Percentiles rank a stretch among this genome's conserved stretches.
These are phyloP conservation scores for Heteropelma amictum DNA, from an alignment of 2,888 invertebrate species.

Conservation along the genomic window DNA sequence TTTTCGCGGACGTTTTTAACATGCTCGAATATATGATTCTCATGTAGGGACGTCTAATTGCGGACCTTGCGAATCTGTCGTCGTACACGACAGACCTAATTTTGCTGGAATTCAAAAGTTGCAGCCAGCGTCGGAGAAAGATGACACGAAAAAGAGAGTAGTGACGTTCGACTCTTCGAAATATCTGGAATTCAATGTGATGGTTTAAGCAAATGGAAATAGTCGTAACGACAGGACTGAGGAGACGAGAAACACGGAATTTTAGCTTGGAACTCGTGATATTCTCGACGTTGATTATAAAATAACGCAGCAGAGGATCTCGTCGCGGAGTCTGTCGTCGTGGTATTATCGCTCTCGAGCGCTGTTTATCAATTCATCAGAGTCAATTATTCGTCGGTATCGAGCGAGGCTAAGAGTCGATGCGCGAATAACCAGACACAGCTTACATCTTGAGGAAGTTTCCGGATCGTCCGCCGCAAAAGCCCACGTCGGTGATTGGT, in stretches of 20 bases:
- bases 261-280: slow-evolving; percentile 13
- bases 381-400: slow-evolving; percentile 64
- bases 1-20: not conserved
- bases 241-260: slow-evolving; percentile 20
- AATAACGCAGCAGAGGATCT: not conserved
- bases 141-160: slow-evolving; percentile 1
- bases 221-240: slow-evolving; percentile 62
- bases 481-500: too few species aligned
- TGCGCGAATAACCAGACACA: too few species aligned
- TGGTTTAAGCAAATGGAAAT: slow-evolving; percentile 13
- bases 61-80: slow-evolving; percentile 8
- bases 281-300: not conserved
- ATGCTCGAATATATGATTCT: not conserved
- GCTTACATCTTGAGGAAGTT: too few species aligned
- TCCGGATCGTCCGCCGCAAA: too few species aligned
- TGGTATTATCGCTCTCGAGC: not conserved
- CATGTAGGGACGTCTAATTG: not conserved
- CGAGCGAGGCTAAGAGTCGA: not conserved
- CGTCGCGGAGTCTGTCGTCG: not conserved
- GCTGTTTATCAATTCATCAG: slow-evolving; percentile 66
- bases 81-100: too few species aligned
- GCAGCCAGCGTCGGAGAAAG: not conserved
- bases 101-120: too few species aligned
- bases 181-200: too few species aligned
- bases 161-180: slow-evolving; percentile 33